phyloP scores from a whole-genome alignment of 2,888 invertebrate species.

The Tipula vernalis region DNA sequence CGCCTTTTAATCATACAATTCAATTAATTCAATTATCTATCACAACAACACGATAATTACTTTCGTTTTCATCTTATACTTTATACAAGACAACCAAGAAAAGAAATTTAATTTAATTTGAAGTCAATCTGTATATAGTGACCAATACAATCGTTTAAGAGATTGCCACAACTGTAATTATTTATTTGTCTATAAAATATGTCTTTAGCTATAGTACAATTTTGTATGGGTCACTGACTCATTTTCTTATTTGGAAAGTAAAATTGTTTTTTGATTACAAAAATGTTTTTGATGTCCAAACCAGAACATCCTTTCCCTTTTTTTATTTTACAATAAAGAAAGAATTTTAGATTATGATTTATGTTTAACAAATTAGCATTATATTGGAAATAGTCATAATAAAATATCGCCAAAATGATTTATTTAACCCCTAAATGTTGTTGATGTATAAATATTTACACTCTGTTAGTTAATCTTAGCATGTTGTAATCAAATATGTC shows the following conservation, averaged over 20 bases:
- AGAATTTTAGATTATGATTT: background rate
- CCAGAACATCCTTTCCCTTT: background rate
- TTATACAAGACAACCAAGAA: background rate
- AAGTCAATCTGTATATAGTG: background rate
- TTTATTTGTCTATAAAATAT: background rate
- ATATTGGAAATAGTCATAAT: background rate
- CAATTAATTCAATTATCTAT: background rate
- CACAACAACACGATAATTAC: background rate
- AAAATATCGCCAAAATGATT: background rate
- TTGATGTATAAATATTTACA: background rate
- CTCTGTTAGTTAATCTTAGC: background rate
- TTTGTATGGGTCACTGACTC: background rate
- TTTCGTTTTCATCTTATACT: background rate
- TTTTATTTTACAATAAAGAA: background rate
- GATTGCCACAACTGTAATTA: background rate
- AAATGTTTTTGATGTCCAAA: background rate
- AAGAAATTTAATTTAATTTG: background rate
- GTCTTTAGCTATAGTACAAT: background rate
- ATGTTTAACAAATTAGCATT: background rate
- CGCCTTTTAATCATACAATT: background rate
- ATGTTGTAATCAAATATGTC: background rate
- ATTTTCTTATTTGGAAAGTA: background rate
- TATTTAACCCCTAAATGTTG: background rate
- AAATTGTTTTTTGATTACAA: background rate
- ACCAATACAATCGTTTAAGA: background rate